Evolutionary conservation across 30 jellyfish, hydroid and myxozoan genomes (phyloP), one percentile per base, ranked within the genome.

Genomic region (Aurelia aurita complex sp. Pacific): DNA sequence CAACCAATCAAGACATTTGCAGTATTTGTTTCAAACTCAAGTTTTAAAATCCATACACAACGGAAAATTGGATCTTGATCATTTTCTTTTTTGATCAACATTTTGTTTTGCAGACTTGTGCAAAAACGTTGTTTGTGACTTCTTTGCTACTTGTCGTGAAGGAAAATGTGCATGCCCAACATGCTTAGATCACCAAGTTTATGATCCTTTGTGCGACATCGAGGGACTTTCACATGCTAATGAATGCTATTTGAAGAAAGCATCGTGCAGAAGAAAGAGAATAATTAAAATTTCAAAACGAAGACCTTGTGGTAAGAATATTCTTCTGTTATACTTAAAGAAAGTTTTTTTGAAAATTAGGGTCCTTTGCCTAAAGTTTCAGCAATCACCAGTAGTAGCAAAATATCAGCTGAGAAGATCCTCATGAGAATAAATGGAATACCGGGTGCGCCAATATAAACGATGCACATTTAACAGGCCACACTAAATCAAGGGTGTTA

Each of bases 171-270:
- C 68, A 8, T 81, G 94, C 77, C 94, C 90, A 18, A 61, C 90
- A 1, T 89, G 94, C 67, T 29, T 53, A 4, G 88, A 77, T 32
- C 85, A 77, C 15, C 82, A 64, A 32, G 51, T 46, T 13, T 91
- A 91, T 67, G 77, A 83, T 63, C 97, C 96, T 1, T 71, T 92
- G 19, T 92, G 98, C 61, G 92, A 80, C 67, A 71, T 76, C 17
- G 78, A 81, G 50, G 98, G 98, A 18, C 40, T 64, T 43, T 75
- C 96, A 18, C 92, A 92, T 80, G 96, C 94, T n/a, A 92, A 71
- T 64, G 91, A 79, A 70, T 92, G 98, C 29, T 75, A 64, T 55
- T 59, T 92, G 79, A 53, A 70, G 54, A 79, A 67, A 14, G 84
- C 91, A 2, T 86, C 98, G 17, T 92, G 98, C 63, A 66, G 71